Base-by-base conservation (phyloP, 2,888 invertebrate species). In the Ophonus ardosiacus region DNA sequence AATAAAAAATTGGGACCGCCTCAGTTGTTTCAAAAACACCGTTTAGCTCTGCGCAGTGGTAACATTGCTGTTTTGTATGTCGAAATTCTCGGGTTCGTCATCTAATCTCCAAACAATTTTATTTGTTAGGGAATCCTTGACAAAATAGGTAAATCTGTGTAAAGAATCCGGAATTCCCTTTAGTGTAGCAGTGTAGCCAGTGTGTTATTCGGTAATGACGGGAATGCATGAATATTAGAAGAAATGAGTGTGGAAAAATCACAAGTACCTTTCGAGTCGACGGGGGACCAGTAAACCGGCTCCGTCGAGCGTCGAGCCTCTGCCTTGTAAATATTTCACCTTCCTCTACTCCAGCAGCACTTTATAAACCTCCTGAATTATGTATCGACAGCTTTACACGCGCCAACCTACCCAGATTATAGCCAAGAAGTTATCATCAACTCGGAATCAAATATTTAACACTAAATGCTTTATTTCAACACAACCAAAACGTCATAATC, bases 281-380 rank as follows among this genome's bases (percentile, higher is more conserved):
- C 78, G 57, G 31, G 78, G 78, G 78, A 78, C 78, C 24, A 56
- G 78, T 78, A 78, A 78, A 76, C 76, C 56, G 78, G n/a, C 78
- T 8, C 51, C 43, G 78, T 24, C 8, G 13, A 24, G 31, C 76
- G 43, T 56, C 31, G 31, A 31, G 31, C 31, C 31, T 31, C 71
- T 57, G 15, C 24, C 56, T 24, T 57, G 57, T 78, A 78, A 78
- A 78, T 78, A 78, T 78, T 78, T 78, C 78, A 78, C 24, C 7
- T 10, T 56, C 21, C 4, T 13, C 18, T 10, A 17, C 21, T 31
- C n/a, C 78, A 31, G 10, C 13, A 56, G 56, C 78, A 57, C 76
- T 80, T 85, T 85, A 85, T 85, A 85, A 80, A 85, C 56, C 85
- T 59, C 10, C 85, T 85, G 85, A 85, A 85, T 85, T 85, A 85